Evolutionary conservation across 1,140 invertebrate genomes (phyloP).

Genomic region (Linepithema humile): DNA sequence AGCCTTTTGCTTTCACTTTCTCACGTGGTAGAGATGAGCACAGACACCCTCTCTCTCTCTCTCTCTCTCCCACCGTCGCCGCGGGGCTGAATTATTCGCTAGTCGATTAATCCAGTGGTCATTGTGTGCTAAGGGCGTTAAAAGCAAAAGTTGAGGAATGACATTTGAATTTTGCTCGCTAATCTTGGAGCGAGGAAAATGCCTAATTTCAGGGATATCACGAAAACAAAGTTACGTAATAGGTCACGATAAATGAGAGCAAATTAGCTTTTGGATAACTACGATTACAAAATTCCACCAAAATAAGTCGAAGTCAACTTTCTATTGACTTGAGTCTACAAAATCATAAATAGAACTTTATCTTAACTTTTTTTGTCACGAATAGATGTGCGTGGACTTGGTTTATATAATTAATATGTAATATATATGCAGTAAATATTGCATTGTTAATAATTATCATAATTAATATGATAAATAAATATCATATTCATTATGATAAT

Average conservation of each 20-base stretch:
- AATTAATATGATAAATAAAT: constrained; percentile 12
- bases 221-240: constrained; percentile 9
- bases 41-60: constrained; percentile 3
- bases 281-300: not conserved
- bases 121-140: constrained; percentile 30
- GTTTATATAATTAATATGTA: too few species aligned
- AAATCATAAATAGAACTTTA: too few species aligned
- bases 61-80: not conserved
- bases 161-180: constrained; percentile 1
- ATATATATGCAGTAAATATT: not conserved
- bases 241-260: constrained; percentile 10
- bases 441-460: not conserved
- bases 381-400: too few species aligned
- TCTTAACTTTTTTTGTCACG: too few species aligned
- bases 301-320: not conserved
- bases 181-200: not conserved
- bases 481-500: constrained; percentile 20
- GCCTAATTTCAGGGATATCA: not conserved
- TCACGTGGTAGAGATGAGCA: constrained; percentile 70
- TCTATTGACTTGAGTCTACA: too few species aligned
- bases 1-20: constrained; percentile 75
- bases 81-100: constrained; percentile 34
- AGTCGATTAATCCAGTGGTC: constrained; percentile 29
- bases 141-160: constrained; percentile 26
- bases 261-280: not conserved